A percentile compares a stretch with the other conserved stretches of the same genome.
Evolutionary conservation across 1,140 invertebrate genomes (phyloP).

Genomic region (Diachasmimorpha longicaudata): DNA sequence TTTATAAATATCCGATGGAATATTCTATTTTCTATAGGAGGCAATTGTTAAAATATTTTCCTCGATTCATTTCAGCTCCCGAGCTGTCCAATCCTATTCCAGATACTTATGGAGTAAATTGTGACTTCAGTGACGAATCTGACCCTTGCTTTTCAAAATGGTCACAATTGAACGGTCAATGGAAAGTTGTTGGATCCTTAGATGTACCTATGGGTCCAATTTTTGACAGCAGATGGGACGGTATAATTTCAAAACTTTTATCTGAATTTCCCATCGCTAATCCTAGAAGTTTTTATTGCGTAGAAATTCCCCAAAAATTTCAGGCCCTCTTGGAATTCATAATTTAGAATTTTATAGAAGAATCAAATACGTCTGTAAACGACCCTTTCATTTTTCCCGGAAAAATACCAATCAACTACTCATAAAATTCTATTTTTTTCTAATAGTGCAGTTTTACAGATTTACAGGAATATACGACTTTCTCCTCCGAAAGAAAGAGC

Average conservation of each 20-base stretch:
- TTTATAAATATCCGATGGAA: neutral
- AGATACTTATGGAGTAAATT: neutral
- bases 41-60: too few species aligned
- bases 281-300: too few species aligned
- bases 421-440: too few species aligned
- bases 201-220: conserved; percentile 16
- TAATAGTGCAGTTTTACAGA: too few species aligned
- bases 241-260: conserved; percentile 23
- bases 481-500: neutral
- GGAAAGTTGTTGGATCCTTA: neutral
- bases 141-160: neutral
- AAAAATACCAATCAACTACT: too few species aligned
- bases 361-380: too few species aligned
- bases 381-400: too few species aligned
- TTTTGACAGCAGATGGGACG: conserved; percentile 35
- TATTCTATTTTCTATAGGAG: too few species aligned
- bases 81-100: neutral
- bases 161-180: neutral
- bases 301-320: too few species aligned
- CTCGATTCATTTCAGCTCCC: neutral
- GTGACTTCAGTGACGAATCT: neutral
- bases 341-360: too few species aligned
- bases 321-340: neutral
- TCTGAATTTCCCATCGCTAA: too few species aligned
- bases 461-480: conserved; percentile 19